A percentile compares a stretch with the other conserved stretches of the same genome.
These are phyloP conservation scores for Hippopotamyrus pictus DNA, from an alignment of 2,797 vertebrate genomes.

Conservation along the genomic window DNA sequence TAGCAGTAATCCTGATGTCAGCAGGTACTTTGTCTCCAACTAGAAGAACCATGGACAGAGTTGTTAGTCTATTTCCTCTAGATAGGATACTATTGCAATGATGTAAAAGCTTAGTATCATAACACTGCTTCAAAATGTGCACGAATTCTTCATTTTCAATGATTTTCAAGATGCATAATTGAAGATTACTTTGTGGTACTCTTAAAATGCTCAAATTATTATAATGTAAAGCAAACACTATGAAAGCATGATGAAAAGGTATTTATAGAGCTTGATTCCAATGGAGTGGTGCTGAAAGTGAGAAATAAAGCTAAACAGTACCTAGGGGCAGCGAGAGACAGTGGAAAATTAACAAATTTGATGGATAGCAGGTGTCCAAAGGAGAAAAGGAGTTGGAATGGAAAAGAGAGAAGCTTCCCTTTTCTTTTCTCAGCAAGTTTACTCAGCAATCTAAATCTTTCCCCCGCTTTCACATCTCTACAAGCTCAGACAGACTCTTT, in stretches of 20 bases:
- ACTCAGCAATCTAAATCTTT: constrained; percentile 34
- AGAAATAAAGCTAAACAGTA: neutral
- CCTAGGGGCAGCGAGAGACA: neutral
- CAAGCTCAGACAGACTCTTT: constrained; percentile 37
- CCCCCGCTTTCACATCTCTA: constrained; percentile 46
- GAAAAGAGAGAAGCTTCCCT: constrained; percentile 19
- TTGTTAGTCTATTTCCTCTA: neutral
- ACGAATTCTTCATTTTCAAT: neutral
- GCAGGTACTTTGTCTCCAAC: constrained; percentile 75
- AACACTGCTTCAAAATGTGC: neutral
- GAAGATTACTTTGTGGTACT: neutral
- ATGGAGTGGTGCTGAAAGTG: neutral
- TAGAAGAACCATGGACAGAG: constrained; percentile 33
- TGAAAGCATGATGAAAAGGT: neutral
- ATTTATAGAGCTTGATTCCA: neutral
- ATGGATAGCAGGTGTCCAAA: neutral
- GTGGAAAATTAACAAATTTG: constrained; percentile 3
- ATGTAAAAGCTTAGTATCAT: neutral
- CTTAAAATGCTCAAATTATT: neutral
- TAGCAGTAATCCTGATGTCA: constrained; percentile 67
- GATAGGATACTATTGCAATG: neutral
- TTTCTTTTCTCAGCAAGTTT: constrained; percentile 62
- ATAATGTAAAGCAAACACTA: neutral
- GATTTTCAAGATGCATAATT: neutral
- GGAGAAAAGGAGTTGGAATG: neutral